Base-by-base conservation (phyloP, 2,113 vertebrate genomes). In the Prochilodus magdalenae region DNA sequence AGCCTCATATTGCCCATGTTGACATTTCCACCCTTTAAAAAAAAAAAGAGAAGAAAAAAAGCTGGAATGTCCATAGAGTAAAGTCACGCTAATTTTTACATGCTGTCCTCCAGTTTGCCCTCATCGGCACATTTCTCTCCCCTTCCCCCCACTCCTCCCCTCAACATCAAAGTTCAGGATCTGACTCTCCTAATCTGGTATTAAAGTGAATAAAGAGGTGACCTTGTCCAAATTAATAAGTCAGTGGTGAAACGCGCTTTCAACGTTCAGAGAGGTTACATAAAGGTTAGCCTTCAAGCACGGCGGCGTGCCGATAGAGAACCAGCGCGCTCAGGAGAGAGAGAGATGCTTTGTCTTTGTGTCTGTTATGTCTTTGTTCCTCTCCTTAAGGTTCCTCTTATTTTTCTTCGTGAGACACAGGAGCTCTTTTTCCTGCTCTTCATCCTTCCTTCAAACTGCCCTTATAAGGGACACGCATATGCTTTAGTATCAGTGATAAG, bases 191-290 rank as follows among this genome's bases (percentile, higher is more conserved):
- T 88, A 87, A 86, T 90, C 85, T 86, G 81, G 86, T 83, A 84
- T 84, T 88, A 89, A 85, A 85, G 83, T 82, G 85, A 86, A 88
- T 73, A 66, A 82, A 63, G 78, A 63, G 87, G 87, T 89, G 86
- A 90, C 87, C 89, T 89, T 90, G 89, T 89, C 86, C 55, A 86
- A 86, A 86, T 88, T 89, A 90, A 90, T 90, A 89, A 88, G 83
- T 87, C 77, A 75, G 82, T 87, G 86, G n/a, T 53, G 83, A 90
- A 87, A 89, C 60, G 76, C 63, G 74, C 86, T 89, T 90, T 90
- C 87, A 89, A 82, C 89, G 78, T 83, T 75, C 33, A 71, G 75
- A 88, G 88, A 88, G 86, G 87, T 90, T 84, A 86, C 60, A 84
- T 76, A 87, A 89, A 90, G 87, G 86, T 90, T 83, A 84, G 75